Evolutionary conservation across 2,113 vertebrate genomes (phyloP).

Genomic region (Poeciliopsis turrubarensis): DNA sequence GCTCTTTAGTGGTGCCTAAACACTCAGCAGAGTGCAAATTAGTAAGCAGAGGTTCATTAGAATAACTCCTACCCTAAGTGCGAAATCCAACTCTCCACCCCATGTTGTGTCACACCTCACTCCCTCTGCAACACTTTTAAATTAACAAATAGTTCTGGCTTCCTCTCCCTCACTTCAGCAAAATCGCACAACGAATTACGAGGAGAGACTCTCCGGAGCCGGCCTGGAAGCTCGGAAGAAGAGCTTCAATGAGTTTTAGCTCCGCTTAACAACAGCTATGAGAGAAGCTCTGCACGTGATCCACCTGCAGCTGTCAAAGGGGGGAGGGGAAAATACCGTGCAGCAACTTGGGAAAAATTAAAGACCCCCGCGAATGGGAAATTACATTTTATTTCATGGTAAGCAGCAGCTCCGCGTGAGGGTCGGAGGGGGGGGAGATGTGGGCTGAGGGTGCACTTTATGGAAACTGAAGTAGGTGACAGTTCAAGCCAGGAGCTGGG

Average conservation of each 20-base stretch:
- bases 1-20: not conserved
- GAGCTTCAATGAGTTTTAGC: slow-evolving; percentile 15
- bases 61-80: slow-evolving; percentile 20
- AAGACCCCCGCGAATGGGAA: slow-evolving; percentile 32
- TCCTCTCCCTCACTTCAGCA: slow-evolving; percentile 10
- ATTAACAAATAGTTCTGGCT: slow-evolving; percentile 10
- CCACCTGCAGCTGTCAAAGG: slow-evolving; percentile 9
- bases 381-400: slow-evolving; percentile 38
- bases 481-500: slow-evolving; percentile 43
- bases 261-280: slow-evolving; percentile 22
- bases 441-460: slow-evolving; percentile 32
- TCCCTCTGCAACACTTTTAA: slow-evolving; percentile 14
- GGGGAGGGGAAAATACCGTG: not conserved
- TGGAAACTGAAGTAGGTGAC: slow-evolving; percentile 42
- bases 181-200: slow-evolving; percentile 6
- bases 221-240: slow-evolving; percentile 7
- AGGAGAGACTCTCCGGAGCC: slow-evolving; percentile 4
- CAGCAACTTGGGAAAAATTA: slow-evolving; percentile 9
- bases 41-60: slow-evolving; percentile 28
- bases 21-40: slow-evolving; percentile 9
- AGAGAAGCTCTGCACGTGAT: slow-evolving; percentile 23
- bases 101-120: slow-evolving; percentile 22
- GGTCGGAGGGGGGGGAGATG: slow-evolving; percentile 5
- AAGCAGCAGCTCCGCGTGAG: slow-evolving; percentile 25
- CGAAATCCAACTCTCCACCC: slow-evolving; percentile 19